Percentiles rank a stretch among this genome's conserved stretches.
phyloP scores from a whole-genome alignment of 2,797 vertebrate species.

The Eulemur albifrons region DNA sequence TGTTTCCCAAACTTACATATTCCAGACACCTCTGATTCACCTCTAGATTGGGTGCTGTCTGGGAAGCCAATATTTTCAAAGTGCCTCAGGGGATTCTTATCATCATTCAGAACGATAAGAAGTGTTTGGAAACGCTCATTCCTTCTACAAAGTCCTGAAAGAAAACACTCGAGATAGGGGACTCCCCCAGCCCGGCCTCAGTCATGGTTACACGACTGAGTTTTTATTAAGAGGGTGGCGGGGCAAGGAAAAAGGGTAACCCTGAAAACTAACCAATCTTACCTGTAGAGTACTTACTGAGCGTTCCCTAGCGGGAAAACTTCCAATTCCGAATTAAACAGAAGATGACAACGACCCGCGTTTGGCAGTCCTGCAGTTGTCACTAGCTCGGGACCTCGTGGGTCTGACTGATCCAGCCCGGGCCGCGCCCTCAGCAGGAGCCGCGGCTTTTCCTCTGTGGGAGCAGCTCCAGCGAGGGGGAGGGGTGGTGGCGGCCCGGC shows the following conservation, averaged over 20 bases:
- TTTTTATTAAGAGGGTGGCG: neutral
- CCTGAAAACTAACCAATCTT: neutral
- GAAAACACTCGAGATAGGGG: neutral
- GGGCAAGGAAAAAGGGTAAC: neutral
- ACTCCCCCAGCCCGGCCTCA: neutral
- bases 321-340: slow-evolving; percentile 1
- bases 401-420: neutral
- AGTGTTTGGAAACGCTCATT: neutral
- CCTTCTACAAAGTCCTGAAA: neutral
- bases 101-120: neutral
- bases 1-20: neutral
- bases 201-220: neutral
- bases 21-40: neutral
- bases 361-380: slow-evolving; percentile 51
- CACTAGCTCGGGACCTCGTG: slow-evolving; percentile 31
- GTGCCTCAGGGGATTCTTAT: neutral
- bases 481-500: neutral
- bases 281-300: slow-evolving; percentile 41
- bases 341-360: neutral
- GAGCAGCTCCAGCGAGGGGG: neutral
- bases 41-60: neutral
- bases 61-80: neutral
- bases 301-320: neutral
- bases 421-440: neutral
- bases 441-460: neutral